A percentile compares a stretch with the other conserved stretches of the same genome.
phyloP scores from a whole-genome alignment of 2,113 vertebrate species.

The Camelus bactrianus region DNA sequence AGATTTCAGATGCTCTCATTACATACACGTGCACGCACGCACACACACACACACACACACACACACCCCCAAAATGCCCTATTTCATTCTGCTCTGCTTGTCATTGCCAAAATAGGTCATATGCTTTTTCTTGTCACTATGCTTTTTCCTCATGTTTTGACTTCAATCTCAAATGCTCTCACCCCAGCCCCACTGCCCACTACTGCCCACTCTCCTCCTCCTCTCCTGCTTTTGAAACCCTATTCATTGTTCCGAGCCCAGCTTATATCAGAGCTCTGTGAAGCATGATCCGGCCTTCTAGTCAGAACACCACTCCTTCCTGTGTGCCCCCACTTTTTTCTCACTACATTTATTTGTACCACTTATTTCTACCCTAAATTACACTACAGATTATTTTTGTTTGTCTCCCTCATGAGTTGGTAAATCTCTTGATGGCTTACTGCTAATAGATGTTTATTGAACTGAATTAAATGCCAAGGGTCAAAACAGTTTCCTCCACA shows the following conservation, averaged over 20 bases:
- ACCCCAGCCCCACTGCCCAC: background rate
- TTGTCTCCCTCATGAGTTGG: background rate
- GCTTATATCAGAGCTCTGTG: background rate
- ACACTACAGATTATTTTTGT: background rate
- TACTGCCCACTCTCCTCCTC: background rate
- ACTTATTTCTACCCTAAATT: background rate
- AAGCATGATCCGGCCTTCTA: background rate
- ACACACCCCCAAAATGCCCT: background rate
- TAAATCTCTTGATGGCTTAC: background rate
- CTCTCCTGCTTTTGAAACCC: background rate
- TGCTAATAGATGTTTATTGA: background rate
- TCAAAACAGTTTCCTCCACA: background rate
- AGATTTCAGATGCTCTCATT: background rate
- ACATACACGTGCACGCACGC: background rate
- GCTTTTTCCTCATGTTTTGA: background rate
- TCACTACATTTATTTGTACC: background rate
- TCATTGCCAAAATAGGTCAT: background rate
- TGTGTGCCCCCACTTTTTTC: background rate
- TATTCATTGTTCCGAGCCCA: background rate
- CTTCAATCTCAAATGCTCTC: background rate
- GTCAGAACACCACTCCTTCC: background rate
- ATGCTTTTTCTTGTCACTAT: background rate
- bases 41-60: background rate
- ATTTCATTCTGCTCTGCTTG: background rate
- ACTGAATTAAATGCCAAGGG: background rate